A percentile compares a stretch with the other conserved stretches of the same genome.
Evolutionary conservation across 64 coral and sea anemone genomes (phyloP).

Genomic region (Stichodactyla mertensii): DNA sequence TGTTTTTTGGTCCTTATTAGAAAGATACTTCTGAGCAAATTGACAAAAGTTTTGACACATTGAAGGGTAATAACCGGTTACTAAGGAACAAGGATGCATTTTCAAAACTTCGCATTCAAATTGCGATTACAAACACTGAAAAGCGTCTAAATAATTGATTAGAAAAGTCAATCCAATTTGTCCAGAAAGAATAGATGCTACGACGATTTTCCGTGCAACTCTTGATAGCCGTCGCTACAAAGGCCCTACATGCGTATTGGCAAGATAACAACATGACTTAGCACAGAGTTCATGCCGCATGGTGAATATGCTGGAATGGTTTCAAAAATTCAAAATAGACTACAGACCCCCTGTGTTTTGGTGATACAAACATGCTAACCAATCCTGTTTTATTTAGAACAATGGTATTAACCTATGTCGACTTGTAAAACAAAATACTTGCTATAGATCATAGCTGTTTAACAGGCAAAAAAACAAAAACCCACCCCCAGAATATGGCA

Average conservation of each 20-base stretch:
- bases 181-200: neutral
- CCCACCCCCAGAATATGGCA: neutral
- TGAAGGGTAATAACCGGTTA: constrained; percentile 5
- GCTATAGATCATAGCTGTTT: neutral
- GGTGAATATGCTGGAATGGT: neutral
- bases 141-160: constrained; percentile 26
- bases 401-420: neutral
- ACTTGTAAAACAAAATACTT: neutral
- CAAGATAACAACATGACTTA: neutral
- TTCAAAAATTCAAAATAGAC: constrained; percentile 8
- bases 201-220: neutral
- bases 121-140: constrained; percentile 14
- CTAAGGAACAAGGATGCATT: neutral
- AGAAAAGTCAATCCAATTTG: constrained; percentile 18
- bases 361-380: neutral
- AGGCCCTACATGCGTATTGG: neutral
- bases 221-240: neutral
- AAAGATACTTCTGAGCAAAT: constrained; percentile 7
- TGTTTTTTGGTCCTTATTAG: neutral
- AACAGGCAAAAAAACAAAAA: neutral
- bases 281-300: neutral
- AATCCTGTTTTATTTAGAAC: neutral
- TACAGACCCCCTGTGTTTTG: neutral
- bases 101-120: constrained; percentile 26
- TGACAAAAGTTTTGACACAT: neutral